These are phyloP conservation scores for Cebus imitator DNA, from an alignment of 2,113 vertebrate genomes.

Conservation along the genomic window DNA sequence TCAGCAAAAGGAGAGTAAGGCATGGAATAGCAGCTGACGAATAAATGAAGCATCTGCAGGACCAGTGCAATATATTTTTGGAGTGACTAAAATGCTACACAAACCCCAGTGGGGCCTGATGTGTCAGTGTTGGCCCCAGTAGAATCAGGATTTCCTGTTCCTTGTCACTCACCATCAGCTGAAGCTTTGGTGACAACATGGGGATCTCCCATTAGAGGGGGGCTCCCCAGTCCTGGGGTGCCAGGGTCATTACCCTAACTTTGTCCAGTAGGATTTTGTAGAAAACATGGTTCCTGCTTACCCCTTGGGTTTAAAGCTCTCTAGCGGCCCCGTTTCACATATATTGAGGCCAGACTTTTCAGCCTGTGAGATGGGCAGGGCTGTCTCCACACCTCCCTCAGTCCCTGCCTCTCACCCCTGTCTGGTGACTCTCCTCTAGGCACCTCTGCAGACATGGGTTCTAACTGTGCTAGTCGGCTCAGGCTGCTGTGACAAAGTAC, in stretches of 20 bases:
- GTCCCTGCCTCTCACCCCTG: fast-evolving
- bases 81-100: neutral
- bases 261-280: neutral
- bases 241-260: fast-evolving
- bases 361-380: neutral
- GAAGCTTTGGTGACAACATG: neutral
- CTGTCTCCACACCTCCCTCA: fast-evolving
- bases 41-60: neutral
- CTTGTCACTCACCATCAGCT: neutral
- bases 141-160: neutral
- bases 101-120: fast-evolving
- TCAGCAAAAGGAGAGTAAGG: neutral
- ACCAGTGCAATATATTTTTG: neutral
- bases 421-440: too few species aligned
- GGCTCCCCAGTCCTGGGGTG: fast-evolving
- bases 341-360: fast-evolving
- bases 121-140: fast-evolving
- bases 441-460: fast-evolving
- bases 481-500: fast-evolving
- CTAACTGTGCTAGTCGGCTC: fast-evolving
- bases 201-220: neutral
- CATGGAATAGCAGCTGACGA: neutral
- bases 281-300: neutral
- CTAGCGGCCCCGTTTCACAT: neutral
- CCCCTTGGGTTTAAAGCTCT: neutral